phyloP scores from a whole-genome alignment of 2,113 vertebrate species.

The Furnarius figulus region DNA sequence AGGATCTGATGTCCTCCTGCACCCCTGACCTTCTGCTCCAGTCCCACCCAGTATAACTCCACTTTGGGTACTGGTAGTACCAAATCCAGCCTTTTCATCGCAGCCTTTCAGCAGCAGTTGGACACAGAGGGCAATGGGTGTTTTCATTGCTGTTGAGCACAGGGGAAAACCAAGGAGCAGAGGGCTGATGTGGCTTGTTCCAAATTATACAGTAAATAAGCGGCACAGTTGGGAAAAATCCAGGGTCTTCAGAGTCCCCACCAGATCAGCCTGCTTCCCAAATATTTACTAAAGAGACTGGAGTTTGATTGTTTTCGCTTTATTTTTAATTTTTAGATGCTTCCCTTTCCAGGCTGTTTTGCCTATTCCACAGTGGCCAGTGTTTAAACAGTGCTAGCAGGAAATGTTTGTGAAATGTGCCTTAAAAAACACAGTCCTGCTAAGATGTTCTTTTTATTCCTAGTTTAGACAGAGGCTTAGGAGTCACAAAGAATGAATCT shows the following conservation, averaged over 20 bases:
- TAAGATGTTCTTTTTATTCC: constrained; percentile 52
- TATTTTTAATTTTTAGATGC: constrained; percentile 14
- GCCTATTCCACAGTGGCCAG: not conserved
- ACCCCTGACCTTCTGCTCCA: not conserved
- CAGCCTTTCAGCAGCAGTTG: not conserved
- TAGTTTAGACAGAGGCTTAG: constrained; percentile 9
- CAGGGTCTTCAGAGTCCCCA: not conserved
- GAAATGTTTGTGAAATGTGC: constrained; percentile 44
- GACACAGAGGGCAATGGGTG: not conserved
- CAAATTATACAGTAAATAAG: constrained; percentile 15
- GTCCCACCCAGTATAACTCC: not conserved
- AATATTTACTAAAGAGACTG: constrained; percentile 40
- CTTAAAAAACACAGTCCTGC: constrained; percentile 31
- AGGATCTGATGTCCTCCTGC: not conserved
- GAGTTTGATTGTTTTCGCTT: constrained; percentile 37
- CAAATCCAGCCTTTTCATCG: not conserved
- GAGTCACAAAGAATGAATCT: constrained; percentile 38
- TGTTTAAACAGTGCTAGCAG: constrained; percentile 55
- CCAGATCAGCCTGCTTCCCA: not conserved
- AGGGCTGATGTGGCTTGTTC: not conserved
- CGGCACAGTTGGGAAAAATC: not conserved
- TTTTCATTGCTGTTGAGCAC: not conserved
- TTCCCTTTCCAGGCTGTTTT: constrained; percentile 31
- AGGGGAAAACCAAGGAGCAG: not conserved
- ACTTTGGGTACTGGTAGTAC: not conserved